A percentile compares a stretch with the other conserved stretches of the same genome.
phyloP scores from a whole-genome alignment of 2,888 invertebrate genomes.

The Oxyscelio sp. region DNA sequence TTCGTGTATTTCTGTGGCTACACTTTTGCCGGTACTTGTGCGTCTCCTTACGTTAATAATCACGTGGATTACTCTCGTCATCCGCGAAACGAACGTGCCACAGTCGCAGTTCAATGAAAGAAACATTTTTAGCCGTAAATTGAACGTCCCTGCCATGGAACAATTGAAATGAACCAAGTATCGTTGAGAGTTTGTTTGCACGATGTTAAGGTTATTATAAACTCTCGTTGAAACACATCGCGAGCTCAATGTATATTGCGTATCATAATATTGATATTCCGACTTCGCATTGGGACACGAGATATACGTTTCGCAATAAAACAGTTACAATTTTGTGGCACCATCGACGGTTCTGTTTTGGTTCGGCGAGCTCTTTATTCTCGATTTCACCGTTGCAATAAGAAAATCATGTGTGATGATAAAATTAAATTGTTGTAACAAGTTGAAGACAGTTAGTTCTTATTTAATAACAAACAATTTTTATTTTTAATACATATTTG shows the following conservation, averaged over 20 bases:
- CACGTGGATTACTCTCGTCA: too few species aligned
- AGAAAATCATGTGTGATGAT: too few species aligned
- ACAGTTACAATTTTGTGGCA: constrained; percentile 23
- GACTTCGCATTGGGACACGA: constrained; percentile 32
- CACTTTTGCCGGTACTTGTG: too few species aligned
- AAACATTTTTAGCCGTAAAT: constrained; percentile 32
- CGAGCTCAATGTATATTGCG: constrained; percentile 26
- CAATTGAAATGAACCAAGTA: constrained; percentile 58
- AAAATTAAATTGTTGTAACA: too few species aligned
- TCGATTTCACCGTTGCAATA: too few species aligned
- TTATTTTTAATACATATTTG: too few species aligned
- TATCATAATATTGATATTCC: constrained; percentile 46
- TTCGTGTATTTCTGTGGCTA: too few species aligned
- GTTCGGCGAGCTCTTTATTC: background rate
- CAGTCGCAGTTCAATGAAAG: too few species aligned
- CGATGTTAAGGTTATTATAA: constrained; percentile 52
- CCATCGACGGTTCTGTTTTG: constrained; percentile 26
- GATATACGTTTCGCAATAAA: constrained; percentile 31
- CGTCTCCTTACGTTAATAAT: too few species aligned
- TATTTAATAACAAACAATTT: too few species aligned
- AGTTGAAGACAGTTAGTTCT: too few species aligned
- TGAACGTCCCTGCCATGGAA: constrained; percentile 26
- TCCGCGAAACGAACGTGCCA: too few species aligned
- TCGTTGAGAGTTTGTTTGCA: constrained; percentile 50
- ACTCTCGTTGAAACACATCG: constrained; percentile 45